Evolutionary conservation across 1,140 invertebrate species (phyloP).

Genomic region (Microplitis demolitor): DNA sequence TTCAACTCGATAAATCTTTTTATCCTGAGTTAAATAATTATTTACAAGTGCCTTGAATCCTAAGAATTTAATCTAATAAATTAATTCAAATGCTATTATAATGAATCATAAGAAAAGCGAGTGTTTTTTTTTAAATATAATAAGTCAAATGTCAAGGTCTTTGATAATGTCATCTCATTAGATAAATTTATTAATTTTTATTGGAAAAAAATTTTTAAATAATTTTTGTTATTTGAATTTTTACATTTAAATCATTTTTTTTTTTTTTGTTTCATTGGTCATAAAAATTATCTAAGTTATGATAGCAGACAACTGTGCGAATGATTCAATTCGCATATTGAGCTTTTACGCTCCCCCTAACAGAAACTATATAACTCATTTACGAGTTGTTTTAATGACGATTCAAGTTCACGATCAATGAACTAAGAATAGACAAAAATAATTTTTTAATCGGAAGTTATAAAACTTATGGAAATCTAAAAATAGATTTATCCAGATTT

Average conservation of each 20-base stretch:
- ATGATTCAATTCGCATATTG: not conserved
- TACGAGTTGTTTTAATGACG: conserved; percentile 24
- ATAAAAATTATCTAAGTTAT: not conserved
- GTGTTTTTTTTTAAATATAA: too few relatives aligned
- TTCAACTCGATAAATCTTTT: too few relatives aligned
- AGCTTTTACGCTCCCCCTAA: conserved; percentile 14
- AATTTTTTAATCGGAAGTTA: not conserved
- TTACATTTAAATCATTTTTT: too few relatives aligned
- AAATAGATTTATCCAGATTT: conserved; percentile 3
- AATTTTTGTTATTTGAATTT: too few relatives aligned
- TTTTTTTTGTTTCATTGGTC: too few relatives aligned
- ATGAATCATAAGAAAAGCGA: not conserved
- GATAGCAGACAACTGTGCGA: not conserved
- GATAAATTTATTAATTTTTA: too few relatives aligned
- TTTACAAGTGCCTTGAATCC: not conserved
- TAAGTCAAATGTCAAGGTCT: too few relatives aligned
- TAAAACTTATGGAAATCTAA: conserved; percentile 6
- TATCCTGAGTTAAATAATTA: too few relatives aligned
- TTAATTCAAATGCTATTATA: not conserved
- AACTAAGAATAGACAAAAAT: conserved; percentile 1
- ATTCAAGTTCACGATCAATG: conserved; percentile 18
- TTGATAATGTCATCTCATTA: too few relatives aligned
- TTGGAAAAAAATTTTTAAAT: too few relatives aligned
- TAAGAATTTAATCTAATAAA: conserved; percentile 2
- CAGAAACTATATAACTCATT: conserved; percentile 19